Conservation (phyloP, 2,113 vertebrate species). For the Chlamydotis undulata region DNA sequence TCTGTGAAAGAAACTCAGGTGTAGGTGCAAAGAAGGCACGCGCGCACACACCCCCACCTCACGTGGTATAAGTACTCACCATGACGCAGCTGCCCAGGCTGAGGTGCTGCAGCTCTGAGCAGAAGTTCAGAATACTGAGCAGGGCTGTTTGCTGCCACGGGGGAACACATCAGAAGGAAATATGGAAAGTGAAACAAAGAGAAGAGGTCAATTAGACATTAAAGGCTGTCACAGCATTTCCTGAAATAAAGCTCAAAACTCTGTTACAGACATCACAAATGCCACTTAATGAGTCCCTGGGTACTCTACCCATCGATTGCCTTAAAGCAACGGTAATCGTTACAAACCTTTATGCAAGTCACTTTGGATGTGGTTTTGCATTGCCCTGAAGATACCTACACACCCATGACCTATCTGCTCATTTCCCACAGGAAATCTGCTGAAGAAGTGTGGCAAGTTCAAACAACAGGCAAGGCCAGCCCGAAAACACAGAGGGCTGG, state of each 20-base stretch:
- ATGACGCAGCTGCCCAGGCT: slow-evolving; percentile 95
- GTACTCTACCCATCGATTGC: slow-evolving; percentile 74
- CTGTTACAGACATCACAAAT: slow-evolving; percentile 74
- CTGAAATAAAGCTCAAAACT: slow-evolving; percentile 76
- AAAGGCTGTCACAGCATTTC: slow-evolving; percentile 79
- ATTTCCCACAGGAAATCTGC: slow-evolving; percentile 65
- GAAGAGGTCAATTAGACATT: slow-evolving; percentile 84
- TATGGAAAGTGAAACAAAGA: slow-evolving; percentile 75
- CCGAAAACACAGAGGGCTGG: slow-evolving; percentile 34
- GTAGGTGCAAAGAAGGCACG: background rate
- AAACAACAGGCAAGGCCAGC: slow-evolving; percentile 62
- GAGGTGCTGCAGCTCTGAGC: slow-evolving; percentile 91
- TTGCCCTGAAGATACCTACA: slow-evolving; percentile 58
- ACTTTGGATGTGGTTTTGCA: slow-evolving; percentile 64
- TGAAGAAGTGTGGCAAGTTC: slow-evolving; percentile 53
- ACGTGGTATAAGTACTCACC: slow-evolving; percentile 79
- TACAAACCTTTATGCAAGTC: slow-evolving; percentile 72
- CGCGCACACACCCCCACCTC: fast-evolving
- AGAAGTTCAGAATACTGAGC: slow-evolving; percentile 97
- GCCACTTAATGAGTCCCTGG: slow-evolving; percentile 84
- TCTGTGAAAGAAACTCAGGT: background rate
- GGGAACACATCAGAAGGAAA: slow-evolving; percentile 74
- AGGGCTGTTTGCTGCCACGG: slow-evolving; percentile 91
- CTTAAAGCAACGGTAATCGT: slow-evolving; percentile 77
- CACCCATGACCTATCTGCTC: slow-evolving; percentile 55